Percentiles rank a stretch among this genome's conserved stretches.
phyloP scores from a whole-genome alignment of 2,888 invertebrate genomes.

The Agonopterix alstromeriana region DNA sequence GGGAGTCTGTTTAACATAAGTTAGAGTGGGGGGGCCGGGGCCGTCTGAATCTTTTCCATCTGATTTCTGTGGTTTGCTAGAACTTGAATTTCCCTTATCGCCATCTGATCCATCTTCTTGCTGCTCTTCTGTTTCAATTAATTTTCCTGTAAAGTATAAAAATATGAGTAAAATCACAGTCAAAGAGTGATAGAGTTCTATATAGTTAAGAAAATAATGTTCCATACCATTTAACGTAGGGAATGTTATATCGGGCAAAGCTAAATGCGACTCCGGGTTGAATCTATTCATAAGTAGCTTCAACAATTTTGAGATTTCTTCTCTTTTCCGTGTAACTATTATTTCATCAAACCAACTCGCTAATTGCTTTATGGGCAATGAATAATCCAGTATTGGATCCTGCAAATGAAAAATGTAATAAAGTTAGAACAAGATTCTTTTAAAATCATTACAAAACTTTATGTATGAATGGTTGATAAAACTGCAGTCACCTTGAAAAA shows the following conservation, averaged over 20 bases:
- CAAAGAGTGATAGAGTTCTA: background rate
- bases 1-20: slow-evolving; percentile 62
- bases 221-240: slow-evolving; percentile 83
- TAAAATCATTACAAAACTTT: slow-evolving; percentile 1
- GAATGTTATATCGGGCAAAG: slow-evolving; percentile 83
- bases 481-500: slow-evolving; percentile 85
- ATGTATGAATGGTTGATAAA: no score
- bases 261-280: slow-evolving; percentile 80
- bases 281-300: slow-evolving; percentile 84
- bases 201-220: background rate
- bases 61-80: slow-evolving; percentile 38
- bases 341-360: slow-evolving; percentile 92
- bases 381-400: slow-evolving; percentile 89
- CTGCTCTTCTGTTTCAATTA: slow-evolving; percentile 77
- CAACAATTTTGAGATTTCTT: slow-evolving; percentile 89
- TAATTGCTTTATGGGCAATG: slow-evolving; percentile 88
- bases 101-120: slow-evolving; percentile 76
- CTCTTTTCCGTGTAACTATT: slow-evolving; percentile 88
- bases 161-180: background rate
- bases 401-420: slow-evolving; percentile 50
- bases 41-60: slow-evolving; percentile 51
- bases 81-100: slow-evolving; percentile 48
- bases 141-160: slow-evolving; percentile 62
- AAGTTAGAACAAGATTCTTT: background rate
- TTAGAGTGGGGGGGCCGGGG: slow-evolving; percentile 52